These are phyloP conservation scores for Caenorhabditis latens DNA, from an alignment of 1,140 invertebrate genomes.

Conservation along the genomic window DNA sequence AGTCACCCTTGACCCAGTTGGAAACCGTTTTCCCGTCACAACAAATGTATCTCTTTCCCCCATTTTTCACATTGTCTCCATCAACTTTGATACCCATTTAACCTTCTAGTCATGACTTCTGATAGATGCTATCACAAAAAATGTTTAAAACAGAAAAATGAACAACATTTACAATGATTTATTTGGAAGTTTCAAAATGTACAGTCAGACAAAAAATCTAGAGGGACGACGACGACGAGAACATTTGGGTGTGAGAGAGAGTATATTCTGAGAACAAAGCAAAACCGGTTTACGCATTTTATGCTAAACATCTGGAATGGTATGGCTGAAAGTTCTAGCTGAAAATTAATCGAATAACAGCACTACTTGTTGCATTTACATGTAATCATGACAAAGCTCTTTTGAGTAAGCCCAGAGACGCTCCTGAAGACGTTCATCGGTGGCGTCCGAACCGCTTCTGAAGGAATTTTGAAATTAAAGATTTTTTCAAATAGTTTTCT, in stretches of 20 bases:
- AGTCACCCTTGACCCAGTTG: neutral
- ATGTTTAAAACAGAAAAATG: neutral
- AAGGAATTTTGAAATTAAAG: neutral
- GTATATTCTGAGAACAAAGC: constrained; percentile 17
- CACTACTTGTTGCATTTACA: constrained; percentile 2
- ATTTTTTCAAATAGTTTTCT: neutral
- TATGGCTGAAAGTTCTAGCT: constrained; percentile 28
- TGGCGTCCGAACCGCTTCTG: constrained; percentile 64
- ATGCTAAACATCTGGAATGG: constrained; percentile 52
- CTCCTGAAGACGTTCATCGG: constrained; percentile 68
- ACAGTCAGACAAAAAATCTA: constrained; percentile 46
- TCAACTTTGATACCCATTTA: neutral
- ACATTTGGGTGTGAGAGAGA: neutral
- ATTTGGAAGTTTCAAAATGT: constrained; percentile 22
- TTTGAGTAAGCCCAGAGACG: constrained; percentile 65
- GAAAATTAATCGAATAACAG: neutral
- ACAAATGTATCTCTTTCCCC: constrained; percentile 13
- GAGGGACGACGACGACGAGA: neutral
- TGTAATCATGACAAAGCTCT: constrained; percentile 61
- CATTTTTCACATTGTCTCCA: neutral
- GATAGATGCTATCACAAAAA: neutral
- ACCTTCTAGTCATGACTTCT: constrained; percentile 17
- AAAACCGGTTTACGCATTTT: constrained; percentile 48
- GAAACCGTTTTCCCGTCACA: neutral
- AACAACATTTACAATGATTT: constrained; percentile 3